Evolutionary conservation across 2,797 vertebrate species (phyloP), one percentile per base, ranked within the genome.

Genomic region (Spatula versicolor): DNA sequence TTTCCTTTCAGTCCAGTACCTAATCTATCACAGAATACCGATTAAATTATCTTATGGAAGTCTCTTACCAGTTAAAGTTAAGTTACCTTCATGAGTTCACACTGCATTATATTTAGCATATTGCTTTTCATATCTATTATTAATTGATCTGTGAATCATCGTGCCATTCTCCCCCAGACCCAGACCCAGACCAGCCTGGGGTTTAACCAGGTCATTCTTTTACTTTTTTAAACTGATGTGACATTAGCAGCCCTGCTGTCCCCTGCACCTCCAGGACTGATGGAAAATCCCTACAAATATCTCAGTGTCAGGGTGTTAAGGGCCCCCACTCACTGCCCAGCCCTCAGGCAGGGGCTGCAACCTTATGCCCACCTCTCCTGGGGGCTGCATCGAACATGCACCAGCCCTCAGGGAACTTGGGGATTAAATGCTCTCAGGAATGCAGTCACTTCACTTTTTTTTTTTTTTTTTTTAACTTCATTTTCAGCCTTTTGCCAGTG

Each of bases 341-440:
- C 52, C 19, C 55, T 37, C 63, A 52, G 63, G 18, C 18, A 15
- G 48, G 48, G 71, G 33, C 41, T 90, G 74, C 52, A 72, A 43
- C 33, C 66, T 39, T 7, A 0, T 64, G 45, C 7, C 67, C 31
- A 62, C 58, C 68, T 46, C 2, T 0, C 52, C 69, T 1, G 7
- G 58, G 20, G 7, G 3, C 7, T 50, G 58, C n/a, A 25, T 68
- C 1, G 0, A 48, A 5, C 1, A 3, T 52, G 26, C 50, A 55
- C 64, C 37, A 88, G 3, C 50, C 86, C 56, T 11, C 0, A 0
- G 78, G 88, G 94, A 68, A 71, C 85, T 84, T 4, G 2, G 4
- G 69, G 88, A 94, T 95, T 84, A 93, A 92, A 88, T 84, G 3
- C 55, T 88, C 72, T 92, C 78, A 64, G 94, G 91, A 96, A 95